Conservation (phyloP, 2,888 invertebrate species). For the Arctia plantaginis region DNA sequence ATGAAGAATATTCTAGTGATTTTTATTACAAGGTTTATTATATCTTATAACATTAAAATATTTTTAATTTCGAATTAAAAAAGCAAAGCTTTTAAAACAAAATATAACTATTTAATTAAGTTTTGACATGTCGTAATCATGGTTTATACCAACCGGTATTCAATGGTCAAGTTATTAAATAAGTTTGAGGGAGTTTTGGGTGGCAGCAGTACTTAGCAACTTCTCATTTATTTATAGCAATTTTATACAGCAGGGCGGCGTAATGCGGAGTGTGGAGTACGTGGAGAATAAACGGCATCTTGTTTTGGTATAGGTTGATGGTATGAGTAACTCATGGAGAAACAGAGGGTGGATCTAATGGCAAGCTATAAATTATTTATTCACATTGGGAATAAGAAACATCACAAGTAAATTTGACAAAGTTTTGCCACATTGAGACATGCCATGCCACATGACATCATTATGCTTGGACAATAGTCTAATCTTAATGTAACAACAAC, state of each 20-base stretch:
- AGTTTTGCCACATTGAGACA: background rate
- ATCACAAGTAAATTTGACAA: background rate
- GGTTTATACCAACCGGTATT: constrained; percentile 45
- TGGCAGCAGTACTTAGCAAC: constrained; percentile 54
- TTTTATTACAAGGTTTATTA: too few species aligned
- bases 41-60: too few species aligned
- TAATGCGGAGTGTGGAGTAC: constrained; percentile 51
- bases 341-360: background rate
- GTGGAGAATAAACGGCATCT: constrained; percentile 5
- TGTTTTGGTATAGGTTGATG: constrained; percentile 17
- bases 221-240: constrained; percentile 71
- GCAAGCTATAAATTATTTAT: background rate
- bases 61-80: background rate
- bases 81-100: background rate
- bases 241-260: constrained; percentile 66
- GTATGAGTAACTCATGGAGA: constrained; percentile 1
- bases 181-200: constrained; percentile 60
- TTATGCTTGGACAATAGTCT: too few species aligned
- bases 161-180: constrained; percentile 68
- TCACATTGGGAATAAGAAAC: background rate
- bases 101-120: constrained; percentile 52
- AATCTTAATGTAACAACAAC: too few species aligned
- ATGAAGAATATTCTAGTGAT: background rate
- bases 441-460: too few species aligned
- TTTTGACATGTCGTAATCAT: constrained; percentile 46